Evolutionary conservation across 1,140 invertebrate genomes (phyloP).

Genomic region (Drosophila watanabei): DNA sequence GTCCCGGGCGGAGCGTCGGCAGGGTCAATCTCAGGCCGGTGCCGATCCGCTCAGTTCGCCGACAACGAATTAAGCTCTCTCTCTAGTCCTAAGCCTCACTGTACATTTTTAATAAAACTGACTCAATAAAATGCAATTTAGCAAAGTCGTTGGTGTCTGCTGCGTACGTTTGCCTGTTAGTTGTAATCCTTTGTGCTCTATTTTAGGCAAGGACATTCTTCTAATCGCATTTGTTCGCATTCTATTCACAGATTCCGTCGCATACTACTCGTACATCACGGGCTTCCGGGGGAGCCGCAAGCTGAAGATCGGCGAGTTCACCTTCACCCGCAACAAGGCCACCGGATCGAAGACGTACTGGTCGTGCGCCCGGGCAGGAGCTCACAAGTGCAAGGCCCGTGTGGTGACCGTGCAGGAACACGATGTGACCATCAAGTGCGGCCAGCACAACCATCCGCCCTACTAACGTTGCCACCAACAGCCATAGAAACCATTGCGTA

Average conservation of each 20-base stretch:
- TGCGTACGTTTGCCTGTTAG: slow-evolving; percentile 25
- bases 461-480: slow-evolving; percentile 61
- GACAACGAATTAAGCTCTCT: slow-evolving; percentile 10
- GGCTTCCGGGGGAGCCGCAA: slow-evolving; percentile 85
- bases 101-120: slow-evolving; percentile 28
- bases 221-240: slow-evolving; percentile 48
- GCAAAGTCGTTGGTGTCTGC: slow-evolving; percentile 20
- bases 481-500: slow-evolving; percentile 16
- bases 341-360: slow-evolving; percentile 81
- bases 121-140: slow-evolving; percentile 64
- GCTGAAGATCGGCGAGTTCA: slow-evolving; percentile 81
- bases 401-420: slow-evolving; percentile 81
- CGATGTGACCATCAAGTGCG: slow-evolving; percentile 82
- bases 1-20: slow-evolving; percentile 39
- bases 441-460: slow-evolving; percentile 83
- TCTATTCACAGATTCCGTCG: slow-evolving; percentile 46
- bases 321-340: slow-evolving; percentile 82
- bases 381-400: slow-evolving; percentile 84
- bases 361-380: slow-evolving; percentile 83
- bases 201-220: slow-evolving; percentile 6
- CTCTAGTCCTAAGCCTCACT: slow-evolving; percentile 56
- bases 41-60: slow-evolving; percentile 13
- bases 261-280: slow-evolving; percentile 80
- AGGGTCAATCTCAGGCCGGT: slow-evolving; percentile 16
- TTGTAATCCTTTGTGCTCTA: background rate